Evolutionary conservation across 2,797 vertebrate genomes (phyloP).

Genomic region (Pygocentrus nattereri): DNA sequence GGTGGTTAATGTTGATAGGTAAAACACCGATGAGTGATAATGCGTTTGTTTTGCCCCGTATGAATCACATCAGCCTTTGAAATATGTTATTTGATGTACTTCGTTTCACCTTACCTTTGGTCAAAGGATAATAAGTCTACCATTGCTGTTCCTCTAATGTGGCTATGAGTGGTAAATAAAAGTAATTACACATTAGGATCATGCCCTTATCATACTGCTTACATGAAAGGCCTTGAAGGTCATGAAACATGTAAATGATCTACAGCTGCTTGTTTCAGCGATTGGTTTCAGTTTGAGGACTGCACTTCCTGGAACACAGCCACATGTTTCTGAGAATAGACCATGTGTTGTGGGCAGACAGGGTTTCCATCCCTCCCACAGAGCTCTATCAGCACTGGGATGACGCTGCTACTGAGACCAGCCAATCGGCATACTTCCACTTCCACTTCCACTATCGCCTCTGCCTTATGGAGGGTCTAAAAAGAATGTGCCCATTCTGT

Average conservation of each 20-base stretch:
- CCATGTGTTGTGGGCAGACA: conserved; percentile 35
- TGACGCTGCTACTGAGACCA: not conserved
- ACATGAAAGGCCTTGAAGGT: not conserved
- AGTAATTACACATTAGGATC: no score
- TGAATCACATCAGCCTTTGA: no score
- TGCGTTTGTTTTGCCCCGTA: not conserved
- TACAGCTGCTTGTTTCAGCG: not conserved
- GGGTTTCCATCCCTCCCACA: conserved; percentile 8
- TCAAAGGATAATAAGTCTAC: not conserved
- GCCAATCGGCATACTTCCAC: conserved; percentile 16
- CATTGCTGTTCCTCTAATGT: not conserved
- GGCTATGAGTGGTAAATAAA: not conserved
- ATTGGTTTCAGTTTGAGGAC: conserved; percentile 58
- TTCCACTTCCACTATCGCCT: conserved; percentile 10
- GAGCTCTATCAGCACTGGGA: conserved; percentile 31
- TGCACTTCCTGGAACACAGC: conserved; percentile 60
- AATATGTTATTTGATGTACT: no score
- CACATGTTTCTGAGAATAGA: conserved; percentile 41
- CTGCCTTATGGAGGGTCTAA: conserved; percentile 24
- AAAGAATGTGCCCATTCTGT: not conserved
- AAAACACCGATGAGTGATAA: not conserved
- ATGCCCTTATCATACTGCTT: not conserved
- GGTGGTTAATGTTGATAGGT: not conserved
- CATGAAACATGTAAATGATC: not conserved
- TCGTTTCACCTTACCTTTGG: not conserved